Percentiles rank a stretch among this genome's conserved stretches.
Conservation (phyloP, 1,140 invertebrate species). For the Aphaenogaster floridana region DNA sequence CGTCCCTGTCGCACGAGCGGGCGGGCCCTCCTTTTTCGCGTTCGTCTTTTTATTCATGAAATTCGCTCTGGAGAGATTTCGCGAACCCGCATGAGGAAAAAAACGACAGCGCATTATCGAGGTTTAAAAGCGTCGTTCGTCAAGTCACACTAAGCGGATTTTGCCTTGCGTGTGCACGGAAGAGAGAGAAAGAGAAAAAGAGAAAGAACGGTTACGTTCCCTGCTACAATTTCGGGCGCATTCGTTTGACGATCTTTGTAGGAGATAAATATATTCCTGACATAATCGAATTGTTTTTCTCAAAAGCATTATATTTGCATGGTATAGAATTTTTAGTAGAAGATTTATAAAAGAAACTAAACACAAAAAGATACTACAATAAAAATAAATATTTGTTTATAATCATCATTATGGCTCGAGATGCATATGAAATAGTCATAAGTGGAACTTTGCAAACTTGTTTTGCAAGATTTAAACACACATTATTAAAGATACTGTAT, state of each 20-base stretch:
- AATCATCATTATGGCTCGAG: not conserved
- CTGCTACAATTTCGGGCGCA: not conserved
- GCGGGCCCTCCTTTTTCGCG: not conserved
- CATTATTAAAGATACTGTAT: not conserved
- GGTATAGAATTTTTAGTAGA: not conserved
- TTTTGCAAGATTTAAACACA: not conserved
- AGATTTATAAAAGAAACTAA: conserved; percentile 4
- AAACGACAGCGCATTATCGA: conserved; percentile 71
- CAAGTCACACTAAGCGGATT: conserved; percentile 69
- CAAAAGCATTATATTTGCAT: not conserved
- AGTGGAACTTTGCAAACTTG: not conserved
- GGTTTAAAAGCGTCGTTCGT: conserved; percentile 71
- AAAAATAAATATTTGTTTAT: not conserved
- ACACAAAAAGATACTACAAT: too few species aligned
- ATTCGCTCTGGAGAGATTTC: conserved; percentile 59
- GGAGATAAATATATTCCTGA: not conserved
- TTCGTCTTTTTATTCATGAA: conserved; percentile 61
- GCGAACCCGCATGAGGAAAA: conserved; percentile 36
- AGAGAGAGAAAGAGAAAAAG: not conserved
- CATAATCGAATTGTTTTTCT: not conserved
- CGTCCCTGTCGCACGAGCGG: conserved; percentile 10
- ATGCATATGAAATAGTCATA: not conserved
- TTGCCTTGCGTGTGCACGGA: conserved; percentile 47
- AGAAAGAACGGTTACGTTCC: not conserved
- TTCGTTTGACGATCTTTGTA: conserved; percentile 16